These are phyloP conservation scores for Sorex araneus DNA, from an alignment of 2,113 vertebrate genomes.

Conservation along the genomic window DNA sequence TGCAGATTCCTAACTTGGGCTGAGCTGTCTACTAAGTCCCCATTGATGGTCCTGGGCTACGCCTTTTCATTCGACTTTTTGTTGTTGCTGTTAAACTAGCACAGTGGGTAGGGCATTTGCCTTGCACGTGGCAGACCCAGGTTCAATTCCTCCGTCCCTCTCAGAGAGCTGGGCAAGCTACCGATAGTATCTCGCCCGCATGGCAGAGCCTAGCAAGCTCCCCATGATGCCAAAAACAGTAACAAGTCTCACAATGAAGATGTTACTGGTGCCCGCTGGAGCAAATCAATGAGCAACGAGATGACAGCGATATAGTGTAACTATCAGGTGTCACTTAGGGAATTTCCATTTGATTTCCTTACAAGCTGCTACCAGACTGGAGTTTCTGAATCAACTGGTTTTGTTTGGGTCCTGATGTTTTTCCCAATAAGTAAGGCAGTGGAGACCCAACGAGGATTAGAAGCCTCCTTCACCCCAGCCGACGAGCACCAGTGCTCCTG, in stretches of 20 bases:
- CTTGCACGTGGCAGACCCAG: too few relatives aligned
- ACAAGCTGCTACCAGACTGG: neutral
- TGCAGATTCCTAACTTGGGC: neutral
- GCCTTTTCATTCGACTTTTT: neutral
- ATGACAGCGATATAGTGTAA: too few relatives aligned
- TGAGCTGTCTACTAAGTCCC: neutral
- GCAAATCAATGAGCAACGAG: too few relatives aligned
- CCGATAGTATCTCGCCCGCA: too few relatives aligned
- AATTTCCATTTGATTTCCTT: neutral
- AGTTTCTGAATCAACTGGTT: neutral
- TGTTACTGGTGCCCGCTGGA: too few relatives aligned
- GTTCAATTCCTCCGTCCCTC: too few relatives aligned
- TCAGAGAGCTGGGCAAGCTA: too few relatives aligned
- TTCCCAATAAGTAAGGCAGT: neutral
- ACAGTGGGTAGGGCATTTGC: too few relatives aligned
- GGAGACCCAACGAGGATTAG: neutral
- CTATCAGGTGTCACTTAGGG: neutral
- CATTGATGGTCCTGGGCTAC: neutral
- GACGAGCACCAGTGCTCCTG: neutral
- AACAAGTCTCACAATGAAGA: too few relatives aligned
- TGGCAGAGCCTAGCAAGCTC: too few relatives aligned
- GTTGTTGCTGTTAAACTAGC: too few relatives aligned
- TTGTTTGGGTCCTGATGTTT: constrained; percentile 23
- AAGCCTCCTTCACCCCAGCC: neutral
- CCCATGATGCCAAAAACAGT: too few relatives aligned